phyloP scores from a whole-genome alignment of 2,888 invertebrate genomes.

The Podotricha telesiphe region DNA sequence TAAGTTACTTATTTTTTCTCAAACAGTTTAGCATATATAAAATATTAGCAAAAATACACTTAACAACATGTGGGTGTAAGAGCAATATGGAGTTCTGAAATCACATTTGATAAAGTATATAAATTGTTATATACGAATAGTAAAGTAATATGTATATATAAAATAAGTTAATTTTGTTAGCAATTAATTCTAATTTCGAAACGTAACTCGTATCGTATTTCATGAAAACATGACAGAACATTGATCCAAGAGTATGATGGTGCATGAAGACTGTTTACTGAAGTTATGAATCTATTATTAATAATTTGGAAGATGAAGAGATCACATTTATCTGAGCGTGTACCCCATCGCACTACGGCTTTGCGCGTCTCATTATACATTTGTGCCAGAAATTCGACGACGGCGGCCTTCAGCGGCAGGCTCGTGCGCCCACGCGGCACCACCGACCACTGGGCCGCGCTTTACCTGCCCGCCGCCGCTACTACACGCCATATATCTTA shows the following conservation, averaged over 20 bases:
- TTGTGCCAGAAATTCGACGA: constrained; percentile 95
- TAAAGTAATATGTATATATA: constrained; percentile 15
- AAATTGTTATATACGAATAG: neutral
- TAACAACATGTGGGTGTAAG: too few relatives aligned
- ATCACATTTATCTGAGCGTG: constrained; percentile 85
- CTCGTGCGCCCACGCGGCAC: constrained; percentile 88
- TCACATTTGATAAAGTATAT: neutral
- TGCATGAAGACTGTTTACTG: constrained; percentile 11
- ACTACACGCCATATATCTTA: constrained; percentile 80
- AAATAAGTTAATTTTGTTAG: neutral
- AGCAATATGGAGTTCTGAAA: neutral
- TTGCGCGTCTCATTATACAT: constrained; percentile 94
- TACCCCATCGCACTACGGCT: constrained; percentile 96
- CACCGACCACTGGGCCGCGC: constrained; percentile 85
- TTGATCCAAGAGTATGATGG: neutral
- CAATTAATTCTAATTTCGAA: neutral
- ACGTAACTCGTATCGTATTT: neutral
- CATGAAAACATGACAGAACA: neutral
- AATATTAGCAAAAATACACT: neutral
- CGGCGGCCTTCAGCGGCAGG: constrained; percentile 89
- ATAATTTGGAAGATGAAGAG: constrained; percentile 21
- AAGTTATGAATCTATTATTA: constrained; percentile 4
- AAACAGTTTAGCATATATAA: neutral
- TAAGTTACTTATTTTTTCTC: neutral
- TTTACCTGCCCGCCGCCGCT: constrained; percentile 71